phyloP scores from a whole-genome alignment of 2,113 vertebrate species.

The Lophius piscatorius region DNA sequence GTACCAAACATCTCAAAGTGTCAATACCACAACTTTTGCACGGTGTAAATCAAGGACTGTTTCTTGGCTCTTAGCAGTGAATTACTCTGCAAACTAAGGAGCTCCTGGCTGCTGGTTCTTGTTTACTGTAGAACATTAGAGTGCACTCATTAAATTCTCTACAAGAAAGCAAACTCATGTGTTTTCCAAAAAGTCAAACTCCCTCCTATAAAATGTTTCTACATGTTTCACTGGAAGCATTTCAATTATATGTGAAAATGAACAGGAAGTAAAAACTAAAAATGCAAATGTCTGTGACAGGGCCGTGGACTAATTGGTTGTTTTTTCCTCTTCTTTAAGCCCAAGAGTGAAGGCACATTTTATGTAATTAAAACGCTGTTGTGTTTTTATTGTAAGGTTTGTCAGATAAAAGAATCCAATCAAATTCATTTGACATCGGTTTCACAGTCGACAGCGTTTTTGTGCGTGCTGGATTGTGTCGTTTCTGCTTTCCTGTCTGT shows the following conservation, averaged over 20 bases:
- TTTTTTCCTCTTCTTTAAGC: neutral
- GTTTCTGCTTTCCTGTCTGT: neutral
- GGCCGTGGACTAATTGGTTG: neutral
- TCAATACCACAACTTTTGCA: too few species aligned
- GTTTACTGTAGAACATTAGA: neutral
- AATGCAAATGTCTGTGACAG: conserved; percentile 15
- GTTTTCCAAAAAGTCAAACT: neutral
- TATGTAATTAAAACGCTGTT: conserved; percentile 14
- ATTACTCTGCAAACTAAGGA: too few species aligned
- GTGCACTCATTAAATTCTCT: neutral
- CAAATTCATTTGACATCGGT: too few species aligned
- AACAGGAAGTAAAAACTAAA: neutral
- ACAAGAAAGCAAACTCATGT: neutral
- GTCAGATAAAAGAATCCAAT: conserved; percentile 1
- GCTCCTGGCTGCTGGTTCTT: too few species aligned
- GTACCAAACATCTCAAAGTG: too few species aligned
- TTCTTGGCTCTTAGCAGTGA: too few species aligned
- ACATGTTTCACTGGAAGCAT: neutral
- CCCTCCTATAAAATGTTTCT: neutral
- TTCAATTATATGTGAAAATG: neutral
- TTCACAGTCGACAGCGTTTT: too few species aligned
- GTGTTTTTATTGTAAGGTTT: neutral
- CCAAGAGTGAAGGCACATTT: neutral
- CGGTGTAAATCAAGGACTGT: too few species aligned
- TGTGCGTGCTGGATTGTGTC: neutral